Evolutionary conservation across 2,888 invertebrate genomes (phyloP).

Genomic region (Caenorhabditis sinica): DNA sequence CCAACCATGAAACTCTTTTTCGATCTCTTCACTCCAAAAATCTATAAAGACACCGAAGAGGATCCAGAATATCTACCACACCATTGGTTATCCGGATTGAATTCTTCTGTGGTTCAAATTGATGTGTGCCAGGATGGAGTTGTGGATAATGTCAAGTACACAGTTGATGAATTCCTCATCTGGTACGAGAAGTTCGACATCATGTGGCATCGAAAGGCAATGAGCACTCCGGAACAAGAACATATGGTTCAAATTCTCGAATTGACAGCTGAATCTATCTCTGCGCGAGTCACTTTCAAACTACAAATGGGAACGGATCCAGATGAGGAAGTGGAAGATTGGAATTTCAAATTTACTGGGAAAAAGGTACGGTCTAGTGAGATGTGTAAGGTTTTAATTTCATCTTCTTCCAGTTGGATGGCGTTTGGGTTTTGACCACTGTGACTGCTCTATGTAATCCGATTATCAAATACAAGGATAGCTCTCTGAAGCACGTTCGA

Average conservation of each 20-base stretch:
- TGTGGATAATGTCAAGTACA: neutral
- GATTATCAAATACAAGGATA: neutral
- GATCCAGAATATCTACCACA: neutral
- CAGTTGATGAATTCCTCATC: neutral
- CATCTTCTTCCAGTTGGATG: neutral
- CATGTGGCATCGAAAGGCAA: neutral
- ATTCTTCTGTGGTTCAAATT: neutral
- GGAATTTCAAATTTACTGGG: slow-evolving; percentile 9
- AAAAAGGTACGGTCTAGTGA: neutral
- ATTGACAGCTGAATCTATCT: neutral
- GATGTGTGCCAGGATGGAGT: neutral
- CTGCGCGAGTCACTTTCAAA: neutral
- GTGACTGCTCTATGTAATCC: neutral
- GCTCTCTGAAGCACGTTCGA: neutral
- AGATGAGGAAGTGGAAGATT: neutral
- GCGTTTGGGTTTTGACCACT: neutral
- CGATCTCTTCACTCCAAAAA: neutral
- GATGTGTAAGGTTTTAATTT: neutral
- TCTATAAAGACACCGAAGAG: neutral
- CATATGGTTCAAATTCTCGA: neutral
- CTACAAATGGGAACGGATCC: neutral
- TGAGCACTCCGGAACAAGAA: too few relatives aligned
- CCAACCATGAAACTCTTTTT: neutral
- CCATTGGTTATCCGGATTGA: neutral
- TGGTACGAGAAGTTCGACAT: neutral